Percentiles rank a stretch among this genome's conserved stretches.
Evolutionary conservation across 1,140 invertebrate genomes (phyloP).

Genomic region (Cyrtorhinus lividipennis): DNA sequence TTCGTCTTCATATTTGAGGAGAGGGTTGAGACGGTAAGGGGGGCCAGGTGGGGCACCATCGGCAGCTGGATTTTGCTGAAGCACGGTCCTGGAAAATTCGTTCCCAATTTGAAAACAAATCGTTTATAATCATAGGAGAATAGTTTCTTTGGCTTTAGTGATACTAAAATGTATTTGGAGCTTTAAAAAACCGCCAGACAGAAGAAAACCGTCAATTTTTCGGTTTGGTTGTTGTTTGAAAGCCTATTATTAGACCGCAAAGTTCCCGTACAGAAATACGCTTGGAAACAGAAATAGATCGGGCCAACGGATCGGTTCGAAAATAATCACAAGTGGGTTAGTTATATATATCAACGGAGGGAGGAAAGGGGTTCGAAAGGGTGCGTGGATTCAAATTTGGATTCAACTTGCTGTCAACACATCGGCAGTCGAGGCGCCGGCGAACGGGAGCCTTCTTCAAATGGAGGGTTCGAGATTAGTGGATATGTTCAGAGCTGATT

Average conservation of each 20-base stretch:
- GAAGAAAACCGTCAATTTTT: too few relatives aligned
- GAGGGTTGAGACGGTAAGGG: slow-evolving; percentile 24
- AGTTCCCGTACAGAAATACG: background rate
- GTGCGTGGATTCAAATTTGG: background rate
- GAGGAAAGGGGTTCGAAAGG: background rate
- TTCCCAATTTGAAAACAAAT: too few relatives aligned
- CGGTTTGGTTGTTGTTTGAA: background rate
- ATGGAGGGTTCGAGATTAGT: too few relatives aligned
- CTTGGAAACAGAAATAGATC: background rate
- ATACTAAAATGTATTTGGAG: too few relatives aligned
- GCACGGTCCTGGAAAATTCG: slow-evolving; percentile 26
- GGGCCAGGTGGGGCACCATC: slow-evolving; percentile 16
- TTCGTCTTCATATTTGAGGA: slow-evolving; percentile 58
- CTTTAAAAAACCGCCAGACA: too few relatives aligned
- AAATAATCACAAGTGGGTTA: background rate
- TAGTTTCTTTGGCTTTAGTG: too few relatives aligned
- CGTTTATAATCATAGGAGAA: too few relatives aligned
- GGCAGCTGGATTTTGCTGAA: slow-evolving; percentile 23
- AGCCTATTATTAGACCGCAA: background rate
- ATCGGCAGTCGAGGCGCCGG: background rate
- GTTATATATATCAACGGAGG: background rate
- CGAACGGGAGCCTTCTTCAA: too few relatives aligned
- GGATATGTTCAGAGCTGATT: too few relatives aligned
- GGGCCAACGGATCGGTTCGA: background rate
- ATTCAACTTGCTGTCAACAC: background rate